Percentiles rank a stretch among this genome's conserved stretches.
These are phyloP conservation scores for Pangasius djambal DNA, from an alignment of 2,797 vertebrate species.

Conservation along the genomic window DNA sequence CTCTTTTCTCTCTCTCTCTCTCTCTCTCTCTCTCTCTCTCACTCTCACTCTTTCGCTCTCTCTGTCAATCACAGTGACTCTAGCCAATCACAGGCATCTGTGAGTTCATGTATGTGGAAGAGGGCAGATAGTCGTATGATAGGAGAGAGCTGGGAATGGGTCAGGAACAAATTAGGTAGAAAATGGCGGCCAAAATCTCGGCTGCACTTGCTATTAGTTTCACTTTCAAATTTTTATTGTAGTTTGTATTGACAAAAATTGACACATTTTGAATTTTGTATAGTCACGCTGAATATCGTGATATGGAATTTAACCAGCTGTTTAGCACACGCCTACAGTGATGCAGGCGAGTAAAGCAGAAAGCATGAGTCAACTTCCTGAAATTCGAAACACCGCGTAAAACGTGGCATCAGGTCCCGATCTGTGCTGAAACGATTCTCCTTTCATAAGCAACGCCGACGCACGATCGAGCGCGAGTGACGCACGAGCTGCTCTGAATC, in stretches of 20 bases:
- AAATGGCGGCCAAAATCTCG: not conserved
- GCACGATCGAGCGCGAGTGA: not conserved
- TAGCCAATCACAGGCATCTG: no score
- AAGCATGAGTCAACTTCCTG: not conserved
- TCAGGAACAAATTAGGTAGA: not conserved
- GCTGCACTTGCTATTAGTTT: not conserved
- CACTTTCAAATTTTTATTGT: no score
- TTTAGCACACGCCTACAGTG: not conserved
- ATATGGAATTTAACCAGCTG: not conserved
- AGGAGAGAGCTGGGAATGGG: no score
- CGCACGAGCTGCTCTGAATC: constrained; percentile 15
- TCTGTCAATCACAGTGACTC: no score
- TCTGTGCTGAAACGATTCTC: not conserved
- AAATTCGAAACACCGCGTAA: not conserved
- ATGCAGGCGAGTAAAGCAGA: not conserved
- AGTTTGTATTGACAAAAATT: no score
- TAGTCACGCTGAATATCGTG: not conserved
- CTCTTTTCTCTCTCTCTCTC: no score
- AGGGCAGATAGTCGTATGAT: not conserved
- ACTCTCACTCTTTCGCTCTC: no score
- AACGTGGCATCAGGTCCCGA: not conserved
- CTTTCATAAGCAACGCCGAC: not conserved
- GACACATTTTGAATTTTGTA: no score
- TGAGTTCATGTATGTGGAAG: not conserved
- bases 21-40: no score